These are phyloP conservation scores for Pavo muticus DNA, from an alignment of 2,113 vertebrate species.

Conservation along the genomic window DNA sequence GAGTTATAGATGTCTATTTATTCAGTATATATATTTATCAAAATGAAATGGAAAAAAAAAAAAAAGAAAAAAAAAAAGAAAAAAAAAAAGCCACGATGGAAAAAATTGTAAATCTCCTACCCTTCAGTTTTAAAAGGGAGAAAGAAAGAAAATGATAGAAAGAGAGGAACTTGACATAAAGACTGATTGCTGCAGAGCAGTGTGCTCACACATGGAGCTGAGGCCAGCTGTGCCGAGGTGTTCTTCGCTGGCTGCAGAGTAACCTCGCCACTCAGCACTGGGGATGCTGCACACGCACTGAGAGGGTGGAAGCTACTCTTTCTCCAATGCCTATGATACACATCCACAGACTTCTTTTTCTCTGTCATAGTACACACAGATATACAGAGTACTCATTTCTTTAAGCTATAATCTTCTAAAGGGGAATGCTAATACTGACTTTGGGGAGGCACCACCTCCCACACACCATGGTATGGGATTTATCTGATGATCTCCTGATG, in stretches of 20 bases:
- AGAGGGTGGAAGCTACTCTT: background rate
- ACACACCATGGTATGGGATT: slow-evolving; percentile 15
- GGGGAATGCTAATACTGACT: slow-evolving; percentile 62
- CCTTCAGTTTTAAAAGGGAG: background rate
- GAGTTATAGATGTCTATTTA: background rate
- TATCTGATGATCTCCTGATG: slow-evolving; percentile 31
- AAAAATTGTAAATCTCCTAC: background rate
- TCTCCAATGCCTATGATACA: background rate
- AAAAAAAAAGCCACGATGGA: background rate
- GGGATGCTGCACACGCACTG: background rate
- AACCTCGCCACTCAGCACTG: slow-evolving; percentile 14
- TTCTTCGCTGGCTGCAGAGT: slow-evolving; percentile 39
- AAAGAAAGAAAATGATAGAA: background rate
- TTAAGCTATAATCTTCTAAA: slow-evolving; percentile 70
- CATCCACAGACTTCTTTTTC: slow-evolving; percentile 2
- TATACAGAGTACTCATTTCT: slow-evolving; percentile 27
- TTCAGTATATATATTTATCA: background rate
- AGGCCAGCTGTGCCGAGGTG: background rate
- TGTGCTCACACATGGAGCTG: background rate
- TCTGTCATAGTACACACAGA: slow-evolving; percentile 15
- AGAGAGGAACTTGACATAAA: background rate
- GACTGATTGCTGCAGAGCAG: background rate
- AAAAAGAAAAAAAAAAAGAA: too few species aligned
- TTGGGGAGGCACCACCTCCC: slow-evolving; percentile 28
- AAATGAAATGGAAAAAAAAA: background rate